phyloP scores from a whole-genome alignment of 2,113 vertebrate genomes.

The Probosciger aterrimus region DNA sequence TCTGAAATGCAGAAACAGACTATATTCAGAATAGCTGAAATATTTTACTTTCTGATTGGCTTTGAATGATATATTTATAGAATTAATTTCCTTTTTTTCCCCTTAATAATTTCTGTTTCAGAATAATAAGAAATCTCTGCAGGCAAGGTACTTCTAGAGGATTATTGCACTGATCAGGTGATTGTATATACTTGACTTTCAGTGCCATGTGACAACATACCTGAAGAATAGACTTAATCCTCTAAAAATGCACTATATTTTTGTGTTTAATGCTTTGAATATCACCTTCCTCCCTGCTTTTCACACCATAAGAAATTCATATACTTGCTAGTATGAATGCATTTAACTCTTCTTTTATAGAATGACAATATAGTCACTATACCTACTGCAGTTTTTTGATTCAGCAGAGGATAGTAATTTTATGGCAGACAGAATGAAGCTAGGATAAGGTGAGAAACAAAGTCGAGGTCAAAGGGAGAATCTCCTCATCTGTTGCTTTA shows the following conservation, averaged over 20 bases:
- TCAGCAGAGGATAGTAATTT: not conserved
- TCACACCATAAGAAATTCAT: not conserved
- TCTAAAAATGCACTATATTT: not conserved
- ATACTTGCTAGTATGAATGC: not conserved
- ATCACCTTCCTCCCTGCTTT: not conserved
- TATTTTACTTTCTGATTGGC: not conserved
- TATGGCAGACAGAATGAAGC: not conserved
- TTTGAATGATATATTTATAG: not conserved
- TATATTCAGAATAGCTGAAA: not conserved
- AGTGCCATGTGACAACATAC: not conserved
- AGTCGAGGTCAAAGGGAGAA: not conserved
- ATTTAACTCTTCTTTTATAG: constrained; percentile 4
- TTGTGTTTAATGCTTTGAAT: constrained; percentile 13
- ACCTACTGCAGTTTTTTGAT: not conserved
- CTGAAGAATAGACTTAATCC: constrained; percentile 33
- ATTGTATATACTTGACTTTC: constrained; percentile 13
- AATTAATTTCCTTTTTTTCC: not conserved
- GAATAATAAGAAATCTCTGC: not conserved
- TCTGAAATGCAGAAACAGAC: not conserved
- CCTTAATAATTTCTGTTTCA: not conserved
- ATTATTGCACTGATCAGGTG: constrained; percentile 18
- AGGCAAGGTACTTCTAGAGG: not conserved
- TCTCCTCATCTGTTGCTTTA: not conserved
- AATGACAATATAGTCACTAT: not conserved
- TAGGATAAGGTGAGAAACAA: not conserved